Base-by-base conservation (phyloP, 2,113 vertebrate genomes). In the Peromyscus maniculatus region DNA sequence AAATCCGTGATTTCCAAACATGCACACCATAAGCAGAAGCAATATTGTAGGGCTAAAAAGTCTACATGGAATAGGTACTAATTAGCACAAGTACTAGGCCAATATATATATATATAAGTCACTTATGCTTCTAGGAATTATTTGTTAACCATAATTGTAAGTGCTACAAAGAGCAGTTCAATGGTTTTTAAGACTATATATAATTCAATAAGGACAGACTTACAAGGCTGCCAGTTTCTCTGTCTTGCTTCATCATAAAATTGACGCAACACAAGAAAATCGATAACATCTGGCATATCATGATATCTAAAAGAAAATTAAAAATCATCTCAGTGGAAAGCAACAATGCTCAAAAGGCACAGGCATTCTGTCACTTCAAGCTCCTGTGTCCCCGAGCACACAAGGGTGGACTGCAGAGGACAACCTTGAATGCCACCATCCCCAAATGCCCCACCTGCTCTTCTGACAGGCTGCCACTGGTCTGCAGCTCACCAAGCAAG, bases 241-340 rank as follows among this genome's bases (percentile, higher is more conserved):
- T 99, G 99, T 2, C 99, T 98, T 10, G 99, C 99, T 97, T 99
- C 99, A 2, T 99, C 99, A 33, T 99, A 99, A 98, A 99, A 99
- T 71, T 99, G 99, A 82, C 99, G 99, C 87, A 99, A 97, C 79
- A 99, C 99, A 33, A 99, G 99, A 98, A 99, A 99, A 97, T 99
- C 99, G 0, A 99, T 99, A 74, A 99, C 99, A 93, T 99, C 99
- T 4, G 99, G 99, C 99, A 99, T 99, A 98, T 99, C 99, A 1
- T 99, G 99, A 84, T 99, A 99, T 78, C 99, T 99, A 98, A 17
- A 93, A 57, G 21, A 64, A 57, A 96, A 93, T 90, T 78, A 17
- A 66, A 94, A 89, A 19, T 6, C 3, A 84, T 94, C 43, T 74
- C 17, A 72, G 16, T 87, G 24, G 62, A 88, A 33, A 77, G 72